Base-by-base conservation (phyloP, 2,113 vertebrate species). In the Rafetus swinhoei region DNA sequence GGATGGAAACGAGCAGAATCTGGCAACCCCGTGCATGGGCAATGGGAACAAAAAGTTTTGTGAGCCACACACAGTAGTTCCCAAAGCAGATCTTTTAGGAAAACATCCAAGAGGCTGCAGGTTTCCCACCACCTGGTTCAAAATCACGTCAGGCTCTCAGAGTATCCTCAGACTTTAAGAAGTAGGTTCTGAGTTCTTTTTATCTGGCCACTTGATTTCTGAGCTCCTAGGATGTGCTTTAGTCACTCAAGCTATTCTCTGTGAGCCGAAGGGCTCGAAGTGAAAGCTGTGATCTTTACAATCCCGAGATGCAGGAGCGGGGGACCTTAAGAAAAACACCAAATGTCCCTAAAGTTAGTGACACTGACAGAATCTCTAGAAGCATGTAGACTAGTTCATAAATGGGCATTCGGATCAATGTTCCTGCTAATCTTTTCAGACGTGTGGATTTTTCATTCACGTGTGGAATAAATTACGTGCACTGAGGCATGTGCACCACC, bases 391-490 rank as follows among this genome's bases (percentile, higher is more conserved):
- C 52, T 1, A 84, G 93, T 35, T 90, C 85, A 54, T 91, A 89
- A 97, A 91, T 94, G 95, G 93, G 90, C 95, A 84, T 95, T 94
- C 90, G 92, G 94, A 39, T 88, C 8, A 85, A 94, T 92, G 95
- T 94, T 91, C 95, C 95, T 95, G 91, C 95, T 97, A 95, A 45
- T 6, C 45, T 45, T 45, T 45, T 45, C 45, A 45, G 45, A 45
- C 45, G 45, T 6, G 45, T 45, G 45, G 45, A 45, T 45, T 45
- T 45, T 45, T 45, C 45, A 45, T 45, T 45, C 45, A 45, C 6
- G 45, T 45, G 45, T 45, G 45, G 45, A 45, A 45, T 45, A 45
- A 45, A 45, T 45, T 45, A 45, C 45, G 45, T 45, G 45, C 45
- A 45, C 45, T 45, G 45, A 45, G 45, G 45, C 45, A 45, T 45